Conservation (phyloP, 2,113 vertebrate genomes). For the Ploceus nigricollis region DNA sequence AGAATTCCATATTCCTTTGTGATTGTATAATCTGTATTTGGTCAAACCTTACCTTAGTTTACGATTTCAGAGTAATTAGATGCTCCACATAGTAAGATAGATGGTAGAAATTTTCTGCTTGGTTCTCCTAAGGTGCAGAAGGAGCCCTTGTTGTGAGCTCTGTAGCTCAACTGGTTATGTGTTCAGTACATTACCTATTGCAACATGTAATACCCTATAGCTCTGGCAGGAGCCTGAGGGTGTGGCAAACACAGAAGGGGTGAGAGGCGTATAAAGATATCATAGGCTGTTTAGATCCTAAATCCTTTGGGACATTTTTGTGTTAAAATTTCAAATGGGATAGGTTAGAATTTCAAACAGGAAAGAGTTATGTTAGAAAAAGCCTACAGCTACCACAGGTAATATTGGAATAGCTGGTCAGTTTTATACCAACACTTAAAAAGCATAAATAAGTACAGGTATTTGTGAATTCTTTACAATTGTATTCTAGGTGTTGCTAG, state of each 20-base stretch:
- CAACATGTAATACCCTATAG: background rate
- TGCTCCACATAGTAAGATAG: background rate
- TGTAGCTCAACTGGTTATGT: rapidly evolving
- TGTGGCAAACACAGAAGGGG: background rate
- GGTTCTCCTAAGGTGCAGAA: background rate
- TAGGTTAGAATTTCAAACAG: background rate
- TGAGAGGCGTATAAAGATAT: background rate
- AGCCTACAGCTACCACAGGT: background rate
- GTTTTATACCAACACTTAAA: background rate
- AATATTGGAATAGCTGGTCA: background rate
- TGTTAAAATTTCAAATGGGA: background rate
- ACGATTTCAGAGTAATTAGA: background rate
- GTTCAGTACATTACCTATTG: background rate
- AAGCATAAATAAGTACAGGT: background rate
- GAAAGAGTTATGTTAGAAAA: background rate
- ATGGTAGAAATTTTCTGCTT: background rate
- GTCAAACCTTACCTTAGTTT: background rate
- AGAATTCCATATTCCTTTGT: background rate
- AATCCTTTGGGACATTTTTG: background rate
- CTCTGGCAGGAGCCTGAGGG: background rate
- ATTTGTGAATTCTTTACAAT: too few species aligned
- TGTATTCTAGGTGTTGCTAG: background rate
- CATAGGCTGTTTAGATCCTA: background rate
- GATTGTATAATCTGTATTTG: background rate
- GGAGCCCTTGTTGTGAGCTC: background rate